Conservation (phyloP, 2,113 vertebrate genomes). For the Caloenas nicobarica region DNA sequence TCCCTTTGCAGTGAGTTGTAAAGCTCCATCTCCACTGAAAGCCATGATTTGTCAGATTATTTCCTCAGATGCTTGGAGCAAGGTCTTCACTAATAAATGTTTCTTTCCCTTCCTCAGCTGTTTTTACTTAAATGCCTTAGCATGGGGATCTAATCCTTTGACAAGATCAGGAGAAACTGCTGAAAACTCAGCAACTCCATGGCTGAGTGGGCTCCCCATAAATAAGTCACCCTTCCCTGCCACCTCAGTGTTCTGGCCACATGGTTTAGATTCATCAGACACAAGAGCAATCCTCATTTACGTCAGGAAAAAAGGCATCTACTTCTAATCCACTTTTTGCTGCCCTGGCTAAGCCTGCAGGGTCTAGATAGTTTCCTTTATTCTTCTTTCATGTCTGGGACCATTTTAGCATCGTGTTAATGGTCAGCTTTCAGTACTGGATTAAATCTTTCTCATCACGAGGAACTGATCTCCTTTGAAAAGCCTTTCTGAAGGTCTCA, state of each 20-base stretch:
- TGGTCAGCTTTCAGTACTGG: background rate
- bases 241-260: background rate
- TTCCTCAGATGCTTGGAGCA: background rate
- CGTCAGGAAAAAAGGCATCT: background rate
- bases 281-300: background rate
- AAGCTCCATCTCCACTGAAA: background rate
- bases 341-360: background rate
- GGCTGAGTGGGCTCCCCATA: background rate
- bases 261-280: background rate
- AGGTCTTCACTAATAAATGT: background rate
- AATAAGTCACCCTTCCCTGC: background rate
- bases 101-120: background rate
- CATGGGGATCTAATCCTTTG: background rate
- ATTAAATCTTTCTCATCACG: conserved; percentile 4
- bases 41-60: background rate
- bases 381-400: background rate
- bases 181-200: background rate
- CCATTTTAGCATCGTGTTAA: background rate
- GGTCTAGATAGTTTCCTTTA: conserved; percentile 29
- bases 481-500: background rate
- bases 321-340: background rate
- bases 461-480: background rate
- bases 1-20: background rate
- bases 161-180: background rate
- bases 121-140: background rate